These are phyloP conservation scores for Rousettus madagascariensis DNA, from an alignment of 2,797 vertebrate species.

Conservation along the genomic window DNA sequence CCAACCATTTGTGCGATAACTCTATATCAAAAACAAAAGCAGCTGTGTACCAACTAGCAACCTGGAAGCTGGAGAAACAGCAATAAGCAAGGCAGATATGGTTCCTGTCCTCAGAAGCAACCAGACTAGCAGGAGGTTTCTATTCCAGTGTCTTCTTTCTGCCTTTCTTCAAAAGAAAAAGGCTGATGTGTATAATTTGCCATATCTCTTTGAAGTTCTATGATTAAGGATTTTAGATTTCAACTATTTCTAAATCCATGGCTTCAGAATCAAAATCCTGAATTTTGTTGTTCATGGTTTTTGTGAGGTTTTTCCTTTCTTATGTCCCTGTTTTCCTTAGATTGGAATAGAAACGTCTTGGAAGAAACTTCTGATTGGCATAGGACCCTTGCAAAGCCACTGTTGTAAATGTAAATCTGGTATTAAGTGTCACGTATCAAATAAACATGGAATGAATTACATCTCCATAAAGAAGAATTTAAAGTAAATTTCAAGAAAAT, in stretches of 20 bases:
- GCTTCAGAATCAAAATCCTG: background rate
- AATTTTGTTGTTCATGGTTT: background rate
- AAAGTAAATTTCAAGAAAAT: slow-evolving; percentile 39
- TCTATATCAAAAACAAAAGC: background rate
- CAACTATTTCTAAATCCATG: slow-evolving; percentile 1
- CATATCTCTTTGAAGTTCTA: slow-evolving; percentile 22
- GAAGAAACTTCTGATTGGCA: background rate
- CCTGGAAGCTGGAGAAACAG: background rate
- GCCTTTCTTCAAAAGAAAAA: slow-evolving; percentile 31
- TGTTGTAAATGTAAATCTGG: background rate
- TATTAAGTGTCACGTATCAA: slow-evolving; percentile 26
- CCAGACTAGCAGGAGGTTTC: background rate
- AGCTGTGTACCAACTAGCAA: background rate
- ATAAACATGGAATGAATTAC: background rate
- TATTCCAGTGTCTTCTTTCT: background rate
- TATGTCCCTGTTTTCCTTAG: background rate
- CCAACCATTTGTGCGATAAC: background rate
- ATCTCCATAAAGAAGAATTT: slow-evolving; percentile 26
- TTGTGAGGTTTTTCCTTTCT: background rate
- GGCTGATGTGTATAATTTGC: background rate
- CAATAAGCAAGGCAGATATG: background rate
- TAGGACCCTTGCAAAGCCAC: background rate
- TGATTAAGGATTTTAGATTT: background rate
- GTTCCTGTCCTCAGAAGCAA: background rate
- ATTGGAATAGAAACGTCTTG: background rate